A percentile compares a stretch with the other conserved stretches of the same genome.
Conservation (phyloP, 2,113 vertebrate genomes). For the Thamnaconus septentrionalis region DNA sequence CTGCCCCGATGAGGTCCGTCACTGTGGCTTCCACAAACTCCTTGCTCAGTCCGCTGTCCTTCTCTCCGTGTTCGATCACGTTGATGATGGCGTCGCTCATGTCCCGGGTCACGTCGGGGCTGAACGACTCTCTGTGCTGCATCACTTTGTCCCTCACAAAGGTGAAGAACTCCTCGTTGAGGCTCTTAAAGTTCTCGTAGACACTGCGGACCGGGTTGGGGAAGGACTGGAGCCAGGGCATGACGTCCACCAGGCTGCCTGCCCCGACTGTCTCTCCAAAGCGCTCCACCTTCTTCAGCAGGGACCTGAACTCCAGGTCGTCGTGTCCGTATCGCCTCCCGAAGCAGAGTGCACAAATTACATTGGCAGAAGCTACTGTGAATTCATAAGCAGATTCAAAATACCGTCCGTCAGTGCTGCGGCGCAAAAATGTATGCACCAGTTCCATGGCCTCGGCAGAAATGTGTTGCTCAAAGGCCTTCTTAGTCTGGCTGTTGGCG, state of each 20-base stretch:
- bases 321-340: conserved; percentile 81
- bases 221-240: conserved; percentile 87
- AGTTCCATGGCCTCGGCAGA: conserved; percentile 78
- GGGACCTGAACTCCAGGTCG: conserved; percentile 79
- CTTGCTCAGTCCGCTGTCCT: conserved; percentile 63
- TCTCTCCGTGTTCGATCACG: conserved; percentile 66
- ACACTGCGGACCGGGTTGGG: conserved; percentile 84
- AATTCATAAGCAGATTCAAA: conserved; percentile 77
- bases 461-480: conserved; percentile 79
- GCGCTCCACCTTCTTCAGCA: conserved; percentile 74
- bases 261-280: conserved; percentile 86
- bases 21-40: conserved; percentile 80
- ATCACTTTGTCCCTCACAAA: conserved; percentile 79
- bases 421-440: conserved; percentile 69
- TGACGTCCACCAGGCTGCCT: conserved; percentile 85
- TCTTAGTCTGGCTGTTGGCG: conserved; percentile 74
- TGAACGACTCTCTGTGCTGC: conserved; percentile 79
- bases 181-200: conserved; percentile 81
- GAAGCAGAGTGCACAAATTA: conserved; percentile 86
- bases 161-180: conserved; percentile 80
- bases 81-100: conserved; percentile 83
- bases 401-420: conserved; percentile 61
- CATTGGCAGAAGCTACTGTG: conserved; percentile 81
- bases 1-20: conserved; percentile 83
- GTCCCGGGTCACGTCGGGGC: conserved; percentile 70